A percentile compares a stretch with the other conserved stretches of the same genome.
phyloP scores from a whole-genome alignment of 2,797 vertebrate genomes.

The Acrocephalus scirpaceus region DNA sequence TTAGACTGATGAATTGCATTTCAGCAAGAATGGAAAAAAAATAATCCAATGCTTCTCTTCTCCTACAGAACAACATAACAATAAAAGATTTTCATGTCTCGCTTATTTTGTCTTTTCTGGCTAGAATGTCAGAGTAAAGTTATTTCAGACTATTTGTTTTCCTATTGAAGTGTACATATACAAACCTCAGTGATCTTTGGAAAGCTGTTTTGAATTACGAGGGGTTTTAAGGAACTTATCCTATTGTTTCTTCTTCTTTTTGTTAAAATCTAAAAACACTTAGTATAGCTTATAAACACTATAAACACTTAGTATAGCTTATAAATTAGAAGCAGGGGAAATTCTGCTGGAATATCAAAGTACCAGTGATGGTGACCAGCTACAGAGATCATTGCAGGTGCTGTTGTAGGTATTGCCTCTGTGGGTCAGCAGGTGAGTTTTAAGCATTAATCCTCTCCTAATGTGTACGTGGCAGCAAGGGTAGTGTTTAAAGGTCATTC shows the following conservation, averaged over 20 bases:
- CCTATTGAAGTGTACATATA: background rate
- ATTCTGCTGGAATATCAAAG: background rate
- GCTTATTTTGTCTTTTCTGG: background rate
- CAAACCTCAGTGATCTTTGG: background rate
- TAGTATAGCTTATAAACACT: background rate
- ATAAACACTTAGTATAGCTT: accelerated
- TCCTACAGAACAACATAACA: background rate
- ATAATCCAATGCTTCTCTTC: background rate
- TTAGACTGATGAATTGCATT: constrained; percentile 44
- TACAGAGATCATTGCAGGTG: background rate
- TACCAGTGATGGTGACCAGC: background rate
- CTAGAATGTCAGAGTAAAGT: background rate
- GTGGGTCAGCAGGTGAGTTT: background rate
- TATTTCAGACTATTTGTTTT: background rate
- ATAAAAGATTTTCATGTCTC: constrained; percentile 30
- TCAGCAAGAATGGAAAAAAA: background rate
- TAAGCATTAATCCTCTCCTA: background rate
- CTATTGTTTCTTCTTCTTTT: background rate
- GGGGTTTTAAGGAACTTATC: accelerated
- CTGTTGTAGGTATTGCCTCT: background rate
- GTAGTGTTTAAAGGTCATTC: background rate
- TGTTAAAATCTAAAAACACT: background rate
- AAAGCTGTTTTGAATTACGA: background rate
- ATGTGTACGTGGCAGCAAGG: background rate
- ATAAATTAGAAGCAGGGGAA: background rate